A percentile compares a stretch with the other conserved stretches of the same genome.
These are phyloP conservation scores for Volucella inanis DNA, from an alignment of 2,888 invertebrate species.

Conservation along the genomic window DNA sequence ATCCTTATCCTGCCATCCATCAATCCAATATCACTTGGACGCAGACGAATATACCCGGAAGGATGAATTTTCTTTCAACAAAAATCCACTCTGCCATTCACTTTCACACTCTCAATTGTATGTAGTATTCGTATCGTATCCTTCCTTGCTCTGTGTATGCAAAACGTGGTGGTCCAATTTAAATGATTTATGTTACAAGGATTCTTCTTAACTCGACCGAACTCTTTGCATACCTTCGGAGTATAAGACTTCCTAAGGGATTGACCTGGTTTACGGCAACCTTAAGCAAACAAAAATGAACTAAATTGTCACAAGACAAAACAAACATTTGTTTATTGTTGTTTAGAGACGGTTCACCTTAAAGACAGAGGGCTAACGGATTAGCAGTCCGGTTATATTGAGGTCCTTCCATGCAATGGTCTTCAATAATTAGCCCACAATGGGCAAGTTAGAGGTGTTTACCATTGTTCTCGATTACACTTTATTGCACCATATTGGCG, in stretches of 20 bases:
- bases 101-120: slow-evolving; percentile 24
- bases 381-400: slow-evolving; percentile 52
- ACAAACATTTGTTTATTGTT: slow-evolving; percentile 44
- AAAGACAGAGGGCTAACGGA: slow-evolving; percentile 43
- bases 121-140: too few species aligned
- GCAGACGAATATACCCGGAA: slow-evolving; percentile 58
- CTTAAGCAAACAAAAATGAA: slow-evolving; percentile 64
- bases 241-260: slow-evolving; percentile 25
- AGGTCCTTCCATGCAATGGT: slow-evolving; percentile 39
- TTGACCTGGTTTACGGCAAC: slow-evolving; percentile 72
- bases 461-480: neutral
- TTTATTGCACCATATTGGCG: slow-evolving; percentile 70
- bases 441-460: slow-evolving; percentile 34
- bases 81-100: slow-evolving; percentile 35
- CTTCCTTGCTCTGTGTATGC: too few species aligned
- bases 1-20: slow-evolving; percentile 33
- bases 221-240: slow-evolving; percentile 57
- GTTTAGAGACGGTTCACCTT: slow-evolving; percentile 18
- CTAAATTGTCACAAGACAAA: slow-evolving; percentile 66
- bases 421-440: slow-evolving; percentile 67
- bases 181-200: slow-evolving; percentile 38
- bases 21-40: neutral
- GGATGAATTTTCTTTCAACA: slow-evolving; percentile 41
- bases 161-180: slow-evolving; percentile 50
- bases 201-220: slow-evolving; percentile 66